A percentile compares a stretch with the other conserved stretches of the same genome.
Evolutionary conservation across 2,113 vertebrate genomes (phyloP).

Genomic region (Hymenochirus boettgeri): DNA sequence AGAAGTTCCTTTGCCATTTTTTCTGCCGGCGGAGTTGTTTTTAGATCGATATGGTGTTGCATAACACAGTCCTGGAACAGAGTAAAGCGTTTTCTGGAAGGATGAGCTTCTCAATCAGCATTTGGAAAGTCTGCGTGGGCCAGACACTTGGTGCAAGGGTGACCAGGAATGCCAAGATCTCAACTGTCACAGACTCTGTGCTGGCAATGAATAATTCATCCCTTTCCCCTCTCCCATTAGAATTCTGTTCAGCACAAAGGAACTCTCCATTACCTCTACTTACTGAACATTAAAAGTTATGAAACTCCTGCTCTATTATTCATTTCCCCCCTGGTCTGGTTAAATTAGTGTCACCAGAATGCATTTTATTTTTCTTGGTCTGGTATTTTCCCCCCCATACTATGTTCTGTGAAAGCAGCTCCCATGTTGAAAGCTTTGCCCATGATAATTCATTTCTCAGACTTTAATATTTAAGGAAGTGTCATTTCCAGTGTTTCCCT

Average conservation of each 20-base stretch:
- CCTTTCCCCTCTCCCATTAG: slow-evolving; percentile 38
- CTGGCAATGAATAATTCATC: slow-evolving; percentile 49
- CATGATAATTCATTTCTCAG: slow-evolving; percentile 30
- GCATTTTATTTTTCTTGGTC: neutral
- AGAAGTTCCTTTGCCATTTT: neutral
- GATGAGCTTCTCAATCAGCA: slow-evolving; percentile 14
- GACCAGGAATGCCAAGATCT: slow-evolving; percentile 36
- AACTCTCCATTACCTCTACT: slow-evolving; percentile 37
- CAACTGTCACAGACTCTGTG: slow-evolving; percentile 27
- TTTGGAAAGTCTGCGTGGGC: neutral
- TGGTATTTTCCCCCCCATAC: too few species aligned
- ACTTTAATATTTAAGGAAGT: slow-evolving; percentile 23
- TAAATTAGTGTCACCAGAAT: slow-evolving; percentile 37
- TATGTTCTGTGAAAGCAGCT: neutral
- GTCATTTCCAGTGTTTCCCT: neutral
- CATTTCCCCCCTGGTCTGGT: slow-evolving; percentile 27
- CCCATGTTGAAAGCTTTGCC: neutral
- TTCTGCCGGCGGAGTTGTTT: neutral
- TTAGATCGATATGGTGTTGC: slow-evolving; percentile 14
- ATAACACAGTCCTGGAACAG: neutral
- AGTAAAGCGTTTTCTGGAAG: slow-evolving; percentile 16
- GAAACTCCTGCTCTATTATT: neutral
- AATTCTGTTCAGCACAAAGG: slow-evolving; percentile 30
- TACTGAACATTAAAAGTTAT: slow-evolving; percentile 43
- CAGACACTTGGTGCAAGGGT: slow-evolving; percentile 46